Evolutionary conservation across 2,113 vertebrate species (phyloP).

Genomic region (Anarrhichthys ocellatus): DNA sequence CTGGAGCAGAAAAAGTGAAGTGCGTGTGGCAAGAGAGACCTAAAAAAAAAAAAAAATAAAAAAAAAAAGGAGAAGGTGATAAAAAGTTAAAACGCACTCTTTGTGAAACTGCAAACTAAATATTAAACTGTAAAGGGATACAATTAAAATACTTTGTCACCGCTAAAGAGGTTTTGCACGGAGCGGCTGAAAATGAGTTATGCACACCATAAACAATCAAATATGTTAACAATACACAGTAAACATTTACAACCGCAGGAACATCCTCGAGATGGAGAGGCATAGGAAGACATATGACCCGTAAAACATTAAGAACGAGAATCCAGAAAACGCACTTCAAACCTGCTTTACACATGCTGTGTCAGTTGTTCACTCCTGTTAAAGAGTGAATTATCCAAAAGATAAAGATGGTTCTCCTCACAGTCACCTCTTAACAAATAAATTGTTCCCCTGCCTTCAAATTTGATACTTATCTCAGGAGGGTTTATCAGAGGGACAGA

Average conservation of each 20-base stretch:
- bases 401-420: not conserved
- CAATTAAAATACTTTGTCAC: not conserved
- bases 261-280: not conserved
- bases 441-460: not conserved
- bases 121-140: not conserved
- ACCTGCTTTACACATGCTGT: constrained; percentile 24
- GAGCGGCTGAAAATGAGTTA: not conserved
- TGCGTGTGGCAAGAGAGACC: not conserved
- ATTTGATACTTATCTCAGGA: not conserved
- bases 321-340: constrained; percentile 16
- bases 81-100: not conserved
- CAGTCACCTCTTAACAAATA: not conserved
- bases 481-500: not conserved
- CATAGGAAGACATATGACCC: constrained; percentile 22
- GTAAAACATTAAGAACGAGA: constrained; percentile 45
- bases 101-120: not conserved
- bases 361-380: constrained; percentile 5
- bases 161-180: not conserved
- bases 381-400: not conserved
- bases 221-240: constrained; percentile 38
- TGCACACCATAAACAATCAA: constrained; percentile 34
- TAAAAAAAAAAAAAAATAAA: no score
- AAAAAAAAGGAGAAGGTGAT: constrained; percentile 25
- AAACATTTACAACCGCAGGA: constrained; percentile 51
- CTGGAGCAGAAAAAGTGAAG: constrained; percentile 59